A percentile compares a stretch with the other conserved stretches of the same genome.
These are phyloP conservation scores for Solen grandis DNA, from an alignment of 1,140 invertebrate species.

Conservation along the genomic window DNA sequence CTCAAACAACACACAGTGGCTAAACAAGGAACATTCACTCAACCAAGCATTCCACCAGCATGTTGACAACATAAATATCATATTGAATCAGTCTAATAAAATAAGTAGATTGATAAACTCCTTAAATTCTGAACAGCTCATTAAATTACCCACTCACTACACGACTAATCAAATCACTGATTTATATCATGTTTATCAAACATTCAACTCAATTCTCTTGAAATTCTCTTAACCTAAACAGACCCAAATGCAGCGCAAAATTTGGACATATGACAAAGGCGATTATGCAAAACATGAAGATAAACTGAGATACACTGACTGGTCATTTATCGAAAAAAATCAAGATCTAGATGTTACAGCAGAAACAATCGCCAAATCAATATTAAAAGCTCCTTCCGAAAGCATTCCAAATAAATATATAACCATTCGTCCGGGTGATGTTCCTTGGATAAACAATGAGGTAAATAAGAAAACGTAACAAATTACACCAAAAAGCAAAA, in stretches of 20 bases:
- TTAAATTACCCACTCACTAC: neutral
- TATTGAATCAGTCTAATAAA: neutral
- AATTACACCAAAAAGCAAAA: slow-evolving; percentile 37
- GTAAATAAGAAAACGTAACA: slow-evolving; percentile 25
- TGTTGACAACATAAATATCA: slow-evolving; percentile 12
- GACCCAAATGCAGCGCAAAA: neutral
- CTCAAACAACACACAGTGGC: slow-evolving; percentile 19
- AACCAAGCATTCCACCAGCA: slow-evolving; percentile 10
- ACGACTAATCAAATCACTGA: too few species aligned
- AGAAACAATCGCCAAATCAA: neutral
- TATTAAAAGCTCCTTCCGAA: neutral
- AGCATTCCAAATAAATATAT: slow-evolving; percentile 47
- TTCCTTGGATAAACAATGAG: slow-evolving; percentile 44
- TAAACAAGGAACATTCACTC: slow-evolving; percentile 9
- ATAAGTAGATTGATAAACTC: neutral
- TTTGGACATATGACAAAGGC: slow-evolving; percentile 19
- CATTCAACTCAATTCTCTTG: neutral
- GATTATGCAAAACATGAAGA: neutral
- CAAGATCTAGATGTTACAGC: slow-evolving; percentile 9
- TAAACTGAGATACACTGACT: neutral
- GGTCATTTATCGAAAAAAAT: neutral
- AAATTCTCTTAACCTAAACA: neutral
- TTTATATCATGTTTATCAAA: neutral
- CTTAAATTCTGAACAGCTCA: slow-evolving; percentile 9
- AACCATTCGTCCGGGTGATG: slow-evolving; percentile 6